Evolutionary conservation across 2,797 vertebrate species (phyloP).

Genomic region (Gadopsis bispinosus): DNA sequence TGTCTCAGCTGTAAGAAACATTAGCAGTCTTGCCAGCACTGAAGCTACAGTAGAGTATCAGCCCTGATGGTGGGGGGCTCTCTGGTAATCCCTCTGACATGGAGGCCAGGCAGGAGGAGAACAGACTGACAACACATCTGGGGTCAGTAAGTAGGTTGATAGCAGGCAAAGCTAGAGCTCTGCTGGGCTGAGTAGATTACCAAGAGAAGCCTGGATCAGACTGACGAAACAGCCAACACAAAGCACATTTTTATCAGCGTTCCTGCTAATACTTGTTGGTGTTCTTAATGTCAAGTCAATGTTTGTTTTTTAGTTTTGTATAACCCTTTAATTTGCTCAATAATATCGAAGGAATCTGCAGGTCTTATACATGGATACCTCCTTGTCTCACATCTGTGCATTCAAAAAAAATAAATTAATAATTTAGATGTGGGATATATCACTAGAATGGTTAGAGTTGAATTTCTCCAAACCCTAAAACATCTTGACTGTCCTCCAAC

Average conservation of each 20-base stretch:
- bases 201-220: conserved; percentile 62
- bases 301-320: conserved; percentile 1
- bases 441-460: conserved; percentile 5
- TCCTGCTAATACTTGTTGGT: conserved; percentile 60
- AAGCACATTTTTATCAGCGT: conserved; percentile 20
- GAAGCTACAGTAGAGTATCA: conserved; percentile 55
- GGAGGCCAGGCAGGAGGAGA: conserved; percentile 63
- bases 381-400: conserved; percentile 39
- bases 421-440: conserved; percentile 46
- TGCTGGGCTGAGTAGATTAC: conserved; percentile 76
- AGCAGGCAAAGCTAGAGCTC: conserved; percentile 69
- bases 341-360: conserved; percentile 23
- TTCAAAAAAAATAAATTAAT: conserved; percentile 50
- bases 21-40: conserved; percentile 38
- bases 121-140: conserved; percentile 79
- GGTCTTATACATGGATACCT: conserved; percentile 20
- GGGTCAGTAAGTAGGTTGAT: conserved; percentile 78
- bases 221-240: conserved; percentile 47
- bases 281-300: conserved; percentile 22
- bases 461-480: conserved; percentile 17
- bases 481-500: conserved; percentile 40
- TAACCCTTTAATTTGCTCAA: conserved; percentile 19
- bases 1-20: conserved; percentile 31
- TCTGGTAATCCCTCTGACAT: conserved; percentile 75
- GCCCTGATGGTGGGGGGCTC: conserved; percentile 56